Evolutionary conservation across 2,797 vertebrate genomes (phyloP), one percentile per base, ranked within the genome.

Genomic region (Phrynocephalus vlangalii): DNA sequence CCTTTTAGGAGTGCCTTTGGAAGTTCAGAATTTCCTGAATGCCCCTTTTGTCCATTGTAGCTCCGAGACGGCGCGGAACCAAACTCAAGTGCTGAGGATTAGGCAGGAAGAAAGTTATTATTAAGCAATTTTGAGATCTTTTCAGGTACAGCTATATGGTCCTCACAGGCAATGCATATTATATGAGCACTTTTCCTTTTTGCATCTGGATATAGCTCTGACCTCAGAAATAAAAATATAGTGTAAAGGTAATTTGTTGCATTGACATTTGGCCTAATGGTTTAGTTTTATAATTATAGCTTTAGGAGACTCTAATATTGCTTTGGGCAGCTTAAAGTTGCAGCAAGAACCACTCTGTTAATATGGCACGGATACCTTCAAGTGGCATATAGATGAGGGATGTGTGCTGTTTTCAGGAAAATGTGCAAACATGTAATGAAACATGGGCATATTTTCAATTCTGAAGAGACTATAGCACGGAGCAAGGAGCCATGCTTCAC

Each of bases 1-100:
- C 33, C 26, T 80, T 44, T 85, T 83, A 82, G 16, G 75, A n/a
- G 70, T 85, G 0, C 85, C 82, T 85, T 79, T 28, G 13, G 22
- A 28, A 6, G 1, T 48, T 88, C 77, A 13, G 11, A 85, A 87
- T 71, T 83, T 85, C 56, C 88, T 82, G 33, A 30, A 38, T 90
- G 66, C 72, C 0, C 15, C 1, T 22, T 90, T 92, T 86, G 1
- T 82, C 77, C 66, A 56, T 22, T 2, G 3, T 4, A 1, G 7
- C 10, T 88, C 88, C 87, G 86, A 88, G 10, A 91, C 86, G 86
- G 86, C 70, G 5, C 0, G 77, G 3, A 20, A 78, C 44, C 1
- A 0, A n/a, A n/a, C 7, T 87, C 63, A 88, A 80, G 38, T 15
- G 1, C 0, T 88, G 20, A 13, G 52, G 50, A 48, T 48, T 30